A percentile compares a stretch with the other conserved stretches of the same genome.
These are phyloP conservation scores for Trogon melanurus DNA, from an alignment of 2,113 vertebrate genomes.

Conservation along the genomic window DNA sequence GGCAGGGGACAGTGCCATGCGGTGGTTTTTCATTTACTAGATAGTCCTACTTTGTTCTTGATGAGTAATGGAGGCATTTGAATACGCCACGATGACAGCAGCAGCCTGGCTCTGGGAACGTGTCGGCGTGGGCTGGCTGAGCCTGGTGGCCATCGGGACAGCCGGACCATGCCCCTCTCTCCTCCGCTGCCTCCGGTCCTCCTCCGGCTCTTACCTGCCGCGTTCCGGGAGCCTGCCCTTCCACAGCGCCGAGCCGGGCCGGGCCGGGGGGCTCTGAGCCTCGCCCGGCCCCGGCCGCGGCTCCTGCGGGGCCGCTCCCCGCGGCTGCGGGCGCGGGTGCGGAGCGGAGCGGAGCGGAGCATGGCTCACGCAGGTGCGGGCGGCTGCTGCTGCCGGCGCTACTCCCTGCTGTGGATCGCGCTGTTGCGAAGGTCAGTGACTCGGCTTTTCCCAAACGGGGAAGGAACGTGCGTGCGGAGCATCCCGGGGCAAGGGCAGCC, in stretches of 20 bases:
- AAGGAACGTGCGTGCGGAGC: not conserved
- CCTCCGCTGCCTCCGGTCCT: not conserved
- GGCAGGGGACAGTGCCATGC: constrained; percentile 23
- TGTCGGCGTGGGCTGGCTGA: constrained; percentile 30
- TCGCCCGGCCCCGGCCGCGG: not conserved
- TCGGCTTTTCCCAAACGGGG: not conserved
- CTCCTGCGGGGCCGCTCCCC: too few species aligned
- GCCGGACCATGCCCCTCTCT: not conserved
- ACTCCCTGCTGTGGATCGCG: constrained; percentile 2
- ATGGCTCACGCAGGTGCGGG: constrained; percentile 9
- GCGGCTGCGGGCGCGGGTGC: not conserved
- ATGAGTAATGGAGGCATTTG: constrained; percentile 59
- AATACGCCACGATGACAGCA: constrained; percentile 26
- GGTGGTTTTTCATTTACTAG: constrained; percentile 30
- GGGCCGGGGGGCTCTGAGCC: not conserved
- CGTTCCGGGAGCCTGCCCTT: fast-evolving
- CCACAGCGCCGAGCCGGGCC: fast-evolving
- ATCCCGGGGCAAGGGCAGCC: not conserved
- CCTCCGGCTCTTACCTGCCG: not conserved
- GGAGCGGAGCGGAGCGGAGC: not conserved
- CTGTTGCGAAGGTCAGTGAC: constrained; percentile 42
- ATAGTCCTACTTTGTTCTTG: constrained; percentile 38
- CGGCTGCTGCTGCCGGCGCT: constrained; percentile 30
- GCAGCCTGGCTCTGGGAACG: constrained; percentile 47
- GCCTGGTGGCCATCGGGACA: constrained; percentile 28